Percentiles rank a stretch among this genome's conserved stretches.
These are phyloP conservation scores for Apodemus speciosus DNA, from an alignment of 2,113 vertebrate genomes.

Conservation along the genomic window DNA sequence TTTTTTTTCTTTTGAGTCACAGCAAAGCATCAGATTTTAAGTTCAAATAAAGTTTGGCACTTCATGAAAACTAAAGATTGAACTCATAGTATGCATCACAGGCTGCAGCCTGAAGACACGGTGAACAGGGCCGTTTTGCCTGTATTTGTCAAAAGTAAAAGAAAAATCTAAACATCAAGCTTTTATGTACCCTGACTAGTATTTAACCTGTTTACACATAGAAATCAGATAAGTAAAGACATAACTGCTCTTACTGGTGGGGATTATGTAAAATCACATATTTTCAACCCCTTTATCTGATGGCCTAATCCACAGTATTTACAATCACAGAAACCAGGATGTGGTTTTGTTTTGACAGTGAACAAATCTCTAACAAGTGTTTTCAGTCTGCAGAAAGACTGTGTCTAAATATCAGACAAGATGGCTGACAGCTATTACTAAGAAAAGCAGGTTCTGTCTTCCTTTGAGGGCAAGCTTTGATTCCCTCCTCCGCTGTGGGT, in stretches of 20 bases:
- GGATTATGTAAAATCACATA: neutral
- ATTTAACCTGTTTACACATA: slow-evolving; percentile 62
- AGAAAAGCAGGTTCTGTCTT: neutral
- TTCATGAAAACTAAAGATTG: slow-evolving; percentile 48
- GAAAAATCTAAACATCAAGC: slow-evolving; percentile 39
- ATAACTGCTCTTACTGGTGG: neutral
- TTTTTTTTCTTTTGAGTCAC: slow-evolving; percentile 48
- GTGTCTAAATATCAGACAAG: neutral
- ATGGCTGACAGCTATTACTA: neutral
- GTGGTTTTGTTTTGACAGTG: slow-evolving; percentile 35
- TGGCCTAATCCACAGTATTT: neutral
- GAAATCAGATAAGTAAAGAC: slow-evolving; percentile 9
- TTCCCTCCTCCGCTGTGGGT: neutral
- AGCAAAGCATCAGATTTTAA: slow-evolving; percentile 34
- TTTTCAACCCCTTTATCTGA: neutral
- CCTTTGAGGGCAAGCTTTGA: neutral
- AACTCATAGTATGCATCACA: neutral
- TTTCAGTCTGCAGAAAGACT: slow-evolving; percentile 28
- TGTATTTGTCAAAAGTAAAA: slow-evolving; percentile 45
- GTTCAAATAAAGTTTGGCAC: slow-evolving; percentile 28
- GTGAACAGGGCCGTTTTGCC: neutral
- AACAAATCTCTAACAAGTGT: slow-evolving; percentile 19
- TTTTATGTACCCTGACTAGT: neutral
- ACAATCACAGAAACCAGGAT: neutral
- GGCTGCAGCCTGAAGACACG: neutral